Evolutionary conservation across 2,113 vertebrate genomes (phyloP).

Genomic region (Otis tarda): DNA sequence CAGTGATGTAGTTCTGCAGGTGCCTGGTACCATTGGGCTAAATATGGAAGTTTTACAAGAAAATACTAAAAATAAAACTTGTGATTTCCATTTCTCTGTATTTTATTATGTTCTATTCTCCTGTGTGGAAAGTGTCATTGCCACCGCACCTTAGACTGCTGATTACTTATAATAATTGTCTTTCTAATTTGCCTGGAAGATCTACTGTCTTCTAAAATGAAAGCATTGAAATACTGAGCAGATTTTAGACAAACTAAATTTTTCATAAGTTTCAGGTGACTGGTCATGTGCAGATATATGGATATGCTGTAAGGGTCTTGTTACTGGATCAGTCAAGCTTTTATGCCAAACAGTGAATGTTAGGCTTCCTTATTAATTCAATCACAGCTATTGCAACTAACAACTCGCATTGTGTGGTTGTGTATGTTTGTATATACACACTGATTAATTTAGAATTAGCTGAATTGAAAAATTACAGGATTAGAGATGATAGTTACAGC

Average conservation of each 20-base stretch:
- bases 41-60: background rate
- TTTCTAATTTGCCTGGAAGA: background rate
- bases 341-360: background rate
- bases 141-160: background rate
- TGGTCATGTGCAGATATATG: background rate
- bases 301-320: background rate
- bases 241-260: background rate
- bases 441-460: background rate
- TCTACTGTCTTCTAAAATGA: background rate
- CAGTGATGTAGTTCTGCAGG: background rate
- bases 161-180: background rate
- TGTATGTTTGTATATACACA: background rate
- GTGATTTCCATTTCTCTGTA: background rate
- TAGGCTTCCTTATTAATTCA: background rate
- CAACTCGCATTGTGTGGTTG: fast-evolving
- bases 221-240: background rate
- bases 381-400: background rate
- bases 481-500: background rate
- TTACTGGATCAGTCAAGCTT: background rate
- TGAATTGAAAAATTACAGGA: background rate
- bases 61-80: background rate
- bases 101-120: background rate
- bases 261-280: background rate
- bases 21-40: background rate
- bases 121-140: background rate